A percentile compares a stretch with the other conserved stretches of the same genome.
These are phyloP conservation scores for Sus cebifrons DNA, from an alignment of 2,797 vertebrate genomes.

Conservation along the genomic window DNA sequence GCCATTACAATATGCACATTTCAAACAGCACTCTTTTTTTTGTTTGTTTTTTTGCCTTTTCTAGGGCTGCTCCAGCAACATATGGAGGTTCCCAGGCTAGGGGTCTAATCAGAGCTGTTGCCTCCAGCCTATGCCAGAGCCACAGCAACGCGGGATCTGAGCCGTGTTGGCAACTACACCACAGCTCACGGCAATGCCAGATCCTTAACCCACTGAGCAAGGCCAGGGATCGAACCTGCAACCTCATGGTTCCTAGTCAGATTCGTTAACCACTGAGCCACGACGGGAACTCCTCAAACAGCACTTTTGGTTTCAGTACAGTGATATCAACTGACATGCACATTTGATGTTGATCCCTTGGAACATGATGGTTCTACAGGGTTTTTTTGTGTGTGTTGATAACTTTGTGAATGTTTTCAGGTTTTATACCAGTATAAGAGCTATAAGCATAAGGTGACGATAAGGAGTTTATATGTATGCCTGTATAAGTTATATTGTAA, in stretches of 20 bases:
- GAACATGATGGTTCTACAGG: background rate
- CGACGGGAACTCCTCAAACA: background rate
- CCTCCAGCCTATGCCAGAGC: no score
- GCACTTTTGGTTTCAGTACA: background rate
- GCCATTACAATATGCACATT: background rate
- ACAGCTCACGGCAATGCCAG: no score
- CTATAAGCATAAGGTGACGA: background rate
- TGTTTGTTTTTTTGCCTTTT: no score
- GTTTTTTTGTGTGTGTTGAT: background rate
- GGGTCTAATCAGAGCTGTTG: no score
- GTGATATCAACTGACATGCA: background rate
- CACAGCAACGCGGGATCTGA: no score
- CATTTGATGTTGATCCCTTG: background rate
- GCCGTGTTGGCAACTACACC: no score
- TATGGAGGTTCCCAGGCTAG: no score
- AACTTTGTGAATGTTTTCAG: slow-evolving; percentile 28
- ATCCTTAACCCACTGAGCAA: no score
- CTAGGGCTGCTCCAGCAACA: no score
- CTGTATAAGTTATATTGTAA: background rate
- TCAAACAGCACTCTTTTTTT: background rate
- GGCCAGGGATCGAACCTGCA: no score
- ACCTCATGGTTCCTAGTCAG: no score
- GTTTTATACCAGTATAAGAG: background rate
- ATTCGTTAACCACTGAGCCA: no score
- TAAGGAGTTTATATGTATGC: background rate